These are phyloP conservation scores for Coranthus polyacanthus DNA, from an alignment of 2,797 vertebrate species.

Conservation along the genomic window DNA sequence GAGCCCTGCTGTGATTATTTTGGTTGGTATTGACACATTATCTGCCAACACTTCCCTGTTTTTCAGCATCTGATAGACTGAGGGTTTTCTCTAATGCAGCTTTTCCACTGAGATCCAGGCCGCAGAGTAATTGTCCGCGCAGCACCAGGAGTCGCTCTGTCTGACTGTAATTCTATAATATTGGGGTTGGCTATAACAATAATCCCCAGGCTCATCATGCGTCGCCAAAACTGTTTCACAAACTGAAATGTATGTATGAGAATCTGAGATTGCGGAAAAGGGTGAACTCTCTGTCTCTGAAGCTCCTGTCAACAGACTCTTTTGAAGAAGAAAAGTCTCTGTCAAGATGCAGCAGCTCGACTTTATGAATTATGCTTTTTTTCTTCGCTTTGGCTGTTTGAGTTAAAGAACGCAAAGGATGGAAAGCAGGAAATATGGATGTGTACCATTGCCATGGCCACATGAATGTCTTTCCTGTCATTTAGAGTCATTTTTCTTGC, in stretches of 20 bases:
- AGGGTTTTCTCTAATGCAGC: constrained; percentile 67
- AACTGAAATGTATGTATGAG: constrained; percentile 57
- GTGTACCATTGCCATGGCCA: background rate
- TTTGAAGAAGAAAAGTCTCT: background rate
- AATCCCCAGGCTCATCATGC: constrained; percentile 67
- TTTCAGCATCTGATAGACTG: constrained; percentile 62
- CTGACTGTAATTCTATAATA: constrained; percentile 84
- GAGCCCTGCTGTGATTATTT: constrained; percentile 44
- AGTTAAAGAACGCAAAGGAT: constrained; percentile 8
- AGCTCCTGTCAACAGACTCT: constrained; percentile 26
- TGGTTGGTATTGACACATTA: constrained; percentile 68
- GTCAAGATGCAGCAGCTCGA: background rate
- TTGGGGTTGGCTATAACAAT: constrained; percentile 80
- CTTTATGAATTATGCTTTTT: constrained; percentile 35
- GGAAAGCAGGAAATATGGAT: constrained; percentile 13
- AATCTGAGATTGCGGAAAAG: constrained; percentile 47
- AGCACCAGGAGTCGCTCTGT: constrained; percentile 82
- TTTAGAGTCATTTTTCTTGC: background rate
- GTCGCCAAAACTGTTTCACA: constrained; percentile 57
- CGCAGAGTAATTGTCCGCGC: constrained; percentile 78
- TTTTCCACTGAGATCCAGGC: constrained; percentile 73
- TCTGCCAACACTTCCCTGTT: constrained; percentile 66
- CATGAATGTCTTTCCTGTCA: background rate
- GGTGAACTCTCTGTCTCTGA: constrained; percentile 21
- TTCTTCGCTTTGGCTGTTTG: background rate